A percentile compares a stretch with the other conserved stretches of the same genome.
phyloP scores from a whole-genome alignment of 2,797 vertebrate species.

The Paedocypris micromegethes region DNA sequence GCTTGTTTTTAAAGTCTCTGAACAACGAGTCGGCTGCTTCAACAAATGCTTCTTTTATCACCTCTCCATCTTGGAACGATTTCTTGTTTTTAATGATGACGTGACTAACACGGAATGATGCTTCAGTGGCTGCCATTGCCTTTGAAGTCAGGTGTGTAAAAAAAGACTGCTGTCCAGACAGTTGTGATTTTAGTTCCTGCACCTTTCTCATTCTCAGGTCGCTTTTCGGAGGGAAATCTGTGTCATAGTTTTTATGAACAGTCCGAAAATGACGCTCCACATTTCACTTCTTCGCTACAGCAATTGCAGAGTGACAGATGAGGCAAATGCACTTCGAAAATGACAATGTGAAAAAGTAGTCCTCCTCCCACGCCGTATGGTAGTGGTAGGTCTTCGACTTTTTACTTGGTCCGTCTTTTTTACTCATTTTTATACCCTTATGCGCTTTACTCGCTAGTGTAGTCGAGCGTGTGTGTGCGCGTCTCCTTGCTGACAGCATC shows the following conservation, averaged over 20 bases:
- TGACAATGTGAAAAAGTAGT: background rate
- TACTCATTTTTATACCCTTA: background rate
- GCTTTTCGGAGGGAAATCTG: slow-evolving; percentile 22
- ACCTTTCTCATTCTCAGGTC: slow-evolving; percentile 11
- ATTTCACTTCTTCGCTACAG: slow-evolving; percentile 20
- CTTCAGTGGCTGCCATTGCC: slow-evolving; percentile 15
- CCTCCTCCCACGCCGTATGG: background rate
- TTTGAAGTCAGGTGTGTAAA: slow-evolving; percentile 5
- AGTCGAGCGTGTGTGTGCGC: too few species aligned
- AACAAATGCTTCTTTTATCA: slow-evolving; percentile 27
- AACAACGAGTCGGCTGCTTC: slow-evolving; percentile 23
- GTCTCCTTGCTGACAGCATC: too few species aligned
- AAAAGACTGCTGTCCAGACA: slow-evolving; percentile 19
- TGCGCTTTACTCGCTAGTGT: too few species aligned
- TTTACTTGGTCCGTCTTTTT: background rate
- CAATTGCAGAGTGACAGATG: slow-evolving; percentile 1
- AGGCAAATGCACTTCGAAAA: slow-evolving; percentile 6
- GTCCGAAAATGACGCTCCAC: slow-evolving; percentile 30
- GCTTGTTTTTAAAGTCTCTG: slow-evolving; percentile 26
- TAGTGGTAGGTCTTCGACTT: background rate
- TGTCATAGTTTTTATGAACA: slow-evolving; percentile 26
- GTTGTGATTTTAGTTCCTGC: slow-evolving; percentile 16
- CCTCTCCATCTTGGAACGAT: slow-evolving; percentile 22
- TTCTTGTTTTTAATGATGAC: slow-evolving; percentile 18
- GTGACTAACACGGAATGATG: slow-evolving; percentile 20